Percentiles rank a stretch among this genome's conserved stretches.
Conservation (phyloP, 2,113 vertebrate genomes). For the Lontra canadensis region DNA sequence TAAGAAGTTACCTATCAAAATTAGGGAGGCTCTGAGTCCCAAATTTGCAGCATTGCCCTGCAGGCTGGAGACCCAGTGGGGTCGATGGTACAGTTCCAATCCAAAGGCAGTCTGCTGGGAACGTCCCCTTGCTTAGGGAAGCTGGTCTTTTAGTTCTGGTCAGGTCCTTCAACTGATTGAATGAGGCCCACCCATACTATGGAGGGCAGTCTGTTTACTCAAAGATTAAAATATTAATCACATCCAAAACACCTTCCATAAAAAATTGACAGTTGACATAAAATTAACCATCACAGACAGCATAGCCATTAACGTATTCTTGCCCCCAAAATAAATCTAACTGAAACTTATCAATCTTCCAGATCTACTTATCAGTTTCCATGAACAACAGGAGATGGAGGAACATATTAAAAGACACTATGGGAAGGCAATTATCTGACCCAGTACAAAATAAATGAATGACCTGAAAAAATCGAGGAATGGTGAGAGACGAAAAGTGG, state of each 20-base stretch:
- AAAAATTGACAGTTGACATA: background rate
- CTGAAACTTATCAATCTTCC: background rate
- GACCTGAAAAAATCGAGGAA: background rate
- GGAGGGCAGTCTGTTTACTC: background rate
- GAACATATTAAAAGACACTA: background rate
- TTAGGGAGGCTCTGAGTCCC: background rate
- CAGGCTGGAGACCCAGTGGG: background rate
- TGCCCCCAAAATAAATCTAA: background rate
- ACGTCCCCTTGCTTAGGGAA: background rate
- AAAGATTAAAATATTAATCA: background rate
- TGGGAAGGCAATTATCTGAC: background rate
- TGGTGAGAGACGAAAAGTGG: background rate
- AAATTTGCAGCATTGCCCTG: background rate
- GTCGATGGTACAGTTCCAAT: background rate
- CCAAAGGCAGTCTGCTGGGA: background rate
- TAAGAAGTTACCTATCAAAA: background rate
- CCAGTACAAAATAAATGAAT: background rate
- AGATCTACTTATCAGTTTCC: background rate
- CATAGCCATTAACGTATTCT: background rate
- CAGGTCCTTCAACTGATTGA: background rate
- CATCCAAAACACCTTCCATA: background rate
- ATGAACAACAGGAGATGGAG: background rate
- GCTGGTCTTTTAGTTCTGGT: background rate
- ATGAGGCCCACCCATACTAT: background rate
- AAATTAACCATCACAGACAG: background rate